Base-by-base conservation (phyloP, 2,113 vertebrate species). In the Pseudois nayaur region DNA sequence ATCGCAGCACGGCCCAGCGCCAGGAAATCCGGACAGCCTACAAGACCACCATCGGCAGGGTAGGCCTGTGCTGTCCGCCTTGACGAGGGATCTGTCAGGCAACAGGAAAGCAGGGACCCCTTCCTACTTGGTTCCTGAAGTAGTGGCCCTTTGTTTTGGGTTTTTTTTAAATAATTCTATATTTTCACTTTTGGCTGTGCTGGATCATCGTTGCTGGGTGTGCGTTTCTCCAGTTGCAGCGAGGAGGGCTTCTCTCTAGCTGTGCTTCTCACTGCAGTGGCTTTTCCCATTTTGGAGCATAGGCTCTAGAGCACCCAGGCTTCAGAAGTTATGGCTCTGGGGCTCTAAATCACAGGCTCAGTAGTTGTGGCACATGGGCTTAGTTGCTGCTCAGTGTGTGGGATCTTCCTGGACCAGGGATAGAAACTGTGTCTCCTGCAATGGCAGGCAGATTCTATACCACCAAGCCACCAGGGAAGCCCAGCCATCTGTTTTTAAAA, bases 21-120 rank as follows among this genome's bases (percentile, higher is more conserved):
- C 99, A 99, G 99, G 99, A 99, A 82, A 99, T 99, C 95, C 99
- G 99, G 97, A 99, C 99, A 27, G 98, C 99, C 84, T 99, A 99
- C 79, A 99, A 99, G 97, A 98, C 98, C 87, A 94, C 95, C 1
- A 99, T 99, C 3, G 99, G 99, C 97, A 99, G 99, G 99, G 99
- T 99, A 99, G 83, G 99, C 16, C 0, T 52, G 45, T 31, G 8
- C 64, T 40, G 17, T 19, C 62, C 2, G 5, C 40, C 43, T 36
- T 33, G n/a, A n/a, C 6, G 1, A 62, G 57, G 43, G 16, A 67
- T 17, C 50, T 62, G 23, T 45, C 76, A 43, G 78, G 45, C 50
- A 54, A 6, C 67, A 36, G 1, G 79, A 55, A 71, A 76, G 52
- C 71, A 48, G 48, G n/a, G 31, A 3, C 43, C 43, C 52, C 5